phyloP scores from a whole-genome alignment of 2,888 invertebrate genomes.

The Entomobrya multifasciata region DNA sequence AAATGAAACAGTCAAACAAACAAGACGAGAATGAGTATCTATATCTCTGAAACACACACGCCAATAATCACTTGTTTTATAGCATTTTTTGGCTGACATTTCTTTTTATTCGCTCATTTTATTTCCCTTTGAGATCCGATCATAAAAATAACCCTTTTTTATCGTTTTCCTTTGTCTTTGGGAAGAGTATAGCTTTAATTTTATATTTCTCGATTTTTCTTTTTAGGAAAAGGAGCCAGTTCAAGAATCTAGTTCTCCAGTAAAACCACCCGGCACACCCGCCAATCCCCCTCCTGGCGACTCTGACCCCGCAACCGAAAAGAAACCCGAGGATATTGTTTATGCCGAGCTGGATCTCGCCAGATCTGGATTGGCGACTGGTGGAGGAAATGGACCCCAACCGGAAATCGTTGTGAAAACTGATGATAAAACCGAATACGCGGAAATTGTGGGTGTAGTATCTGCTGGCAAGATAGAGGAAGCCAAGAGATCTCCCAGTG shows the following conservation, averaged over 20 bases:
- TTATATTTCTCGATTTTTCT: background rate
- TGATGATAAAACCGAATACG: slow-evolving; percentile 78
- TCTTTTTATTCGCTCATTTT: background rate
- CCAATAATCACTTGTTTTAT: no score
- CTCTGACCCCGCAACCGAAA: slow-evolving; percentile 54
- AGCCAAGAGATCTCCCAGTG: slow-evolving; percentile 56
- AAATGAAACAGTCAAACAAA: background rate
- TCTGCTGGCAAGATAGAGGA: slow-evolving; percentile 25
- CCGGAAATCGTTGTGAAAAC: slow-evolving; percentile 71
- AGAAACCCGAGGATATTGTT: slow-evolving; percentile 78
- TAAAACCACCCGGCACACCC: slow-evolving; percentile 49
- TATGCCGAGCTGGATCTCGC: slow-evolving; percentile 78
- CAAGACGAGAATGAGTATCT: no score
- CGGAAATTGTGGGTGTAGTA: slow-evolving; percentile 77
- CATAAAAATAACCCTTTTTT: background rate
- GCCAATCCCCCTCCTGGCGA: slow-evolving; percentile 1
- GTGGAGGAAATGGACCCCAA: slow-evolving; percentile 64
- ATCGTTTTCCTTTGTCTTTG: no score
- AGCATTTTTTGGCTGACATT: no score
- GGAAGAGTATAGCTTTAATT: background rate
- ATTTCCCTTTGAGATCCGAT: background rate
- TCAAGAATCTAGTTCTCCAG: slow-evolving; percentile 71
- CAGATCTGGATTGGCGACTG: slow-evolving; percentile 61
- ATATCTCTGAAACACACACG: no score
- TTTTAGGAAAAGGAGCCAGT: slow-evolving; percentile 70